Evolutionary conservation across 2,888 invertebrate genomes (phyloP).

Genomic region (Catocala sponsa): DNA sequence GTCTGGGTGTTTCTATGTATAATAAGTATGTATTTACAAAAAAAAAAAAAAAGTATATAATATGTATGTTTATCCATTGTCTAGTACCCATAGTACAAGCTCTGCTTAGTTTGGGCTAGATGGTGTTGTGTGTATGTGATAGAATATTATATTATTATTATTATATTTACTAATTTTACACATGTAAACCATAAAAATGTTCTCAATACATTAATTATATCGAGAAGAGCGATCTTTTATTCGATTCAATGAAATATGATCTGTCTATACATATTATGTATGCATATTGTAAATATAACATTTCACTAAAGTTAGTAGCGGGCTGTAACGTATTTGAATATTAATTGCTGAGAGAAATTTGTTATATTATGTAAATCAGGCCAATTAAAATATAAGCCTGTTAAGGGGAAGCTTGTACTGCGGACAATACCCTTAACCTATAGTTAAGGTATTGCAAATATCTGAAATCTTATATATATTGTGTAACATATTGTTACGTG

Average conservation of each 20-base stretch:
- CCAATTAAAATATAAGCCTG: conserved; percentile 40
- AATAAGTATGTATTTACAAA: no score
- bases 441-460: no score
- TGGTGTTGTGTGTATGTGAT: no score
- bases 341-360: conserved; percentile 48
- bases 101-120: no score
- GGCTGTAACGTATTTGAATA: conserved; percentile 26
- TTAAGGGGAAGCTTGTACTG: conserved; percentile 33
- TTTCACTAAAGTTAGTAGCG: conserved; percentile 19
- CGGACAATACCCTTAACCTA: no score
- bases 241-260: conserved; percentile 33
- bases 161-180: conserved; percentile 11
- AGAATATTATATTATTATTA: no score
- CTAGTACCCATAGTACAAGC: no score
- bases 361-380: conserved; percentile 46
- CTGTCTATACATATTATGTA: background rate
- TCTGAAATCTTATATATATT: background rate
- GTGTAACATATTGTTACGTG: no score
- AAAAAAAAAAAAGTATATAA: no score
- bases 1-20: no score
- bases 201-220: conserved; percentile 24
- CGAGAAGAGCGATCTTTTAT: conserved; percentile 24
- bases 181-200: conserved; percentile 9
- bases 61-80: no score
- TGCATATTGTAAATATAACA: conserved; percentile 35